These are phyloP conservation scores for Halesus radiatus DNA, from an alignment of 1,140 invertebrate genomes.

Conservation along the genomic window DNA sequence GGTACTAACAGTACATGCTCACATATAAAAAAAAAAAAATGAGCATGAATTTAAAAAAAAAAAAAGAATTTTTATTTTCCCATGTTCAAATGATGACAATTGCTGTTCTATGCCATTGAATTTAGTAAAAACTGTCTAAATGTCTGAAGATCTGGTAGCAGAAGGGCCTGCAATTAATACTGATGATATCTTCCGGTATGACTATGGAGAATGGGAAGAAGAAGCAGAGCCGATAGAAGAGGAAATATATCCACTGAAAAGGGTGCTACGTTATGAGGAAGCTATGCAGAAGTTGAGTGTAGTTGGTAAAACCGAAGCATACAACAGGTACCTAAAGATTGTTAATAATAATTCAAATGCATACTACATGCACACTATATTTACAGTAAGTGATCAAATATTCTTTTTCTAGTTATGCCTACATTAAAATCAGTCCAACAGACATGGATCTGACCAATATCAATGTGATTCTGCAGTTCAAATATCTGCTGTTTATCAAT, in stretches of 20 bases:
- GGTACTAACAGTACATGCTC: too few relatives aligned
- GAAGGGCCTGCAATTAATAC: neutral
- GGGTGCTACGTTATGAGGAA: constrained; percentile 56
- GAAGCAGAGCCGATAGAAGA: neutral
- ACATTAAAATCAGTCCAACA: constrained; percentile 63
- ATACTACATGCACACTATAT: too few relatives aligned
- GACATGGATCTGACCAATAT: constrained; percentile 69
- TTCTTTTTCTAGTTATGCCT: constrained; percentile 63
- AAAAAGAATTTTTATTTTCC: too few relatives aligned
- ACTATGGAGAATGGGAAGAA: too few relatives aligned
- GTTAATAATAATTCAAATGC: neutral
- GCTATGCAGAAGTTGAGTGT: constrained; percentile 62
- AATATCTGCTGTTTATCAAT: constrained; percentile 70
- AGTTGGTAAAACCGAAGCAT: constrained; percentile 64
- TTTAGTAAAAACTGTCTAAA: too few relatives aligned
- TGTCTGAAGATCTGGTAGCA: neutral
- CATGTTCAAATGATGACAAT: too few relatives aligned
- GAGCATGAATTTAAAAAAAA: too few relatives aligned
- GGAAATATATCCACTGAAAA: constrained; percentile 6
- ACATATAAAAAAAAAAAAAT: too few relatives aligned
- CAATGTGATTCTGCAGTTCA: constrained; percentile 65
- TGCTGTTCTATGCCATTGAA: too few relatives aligned
- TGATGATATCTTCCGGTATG: neutral
- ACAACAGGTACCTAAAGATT: constrained; percentile 60
- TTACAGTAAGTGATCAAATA: too few relatives aligned